phyloP scores from a whole-genome alignment of 2,888 invertebrate genomes.

The Acanthosoma haemorrhoidale region DNA sequence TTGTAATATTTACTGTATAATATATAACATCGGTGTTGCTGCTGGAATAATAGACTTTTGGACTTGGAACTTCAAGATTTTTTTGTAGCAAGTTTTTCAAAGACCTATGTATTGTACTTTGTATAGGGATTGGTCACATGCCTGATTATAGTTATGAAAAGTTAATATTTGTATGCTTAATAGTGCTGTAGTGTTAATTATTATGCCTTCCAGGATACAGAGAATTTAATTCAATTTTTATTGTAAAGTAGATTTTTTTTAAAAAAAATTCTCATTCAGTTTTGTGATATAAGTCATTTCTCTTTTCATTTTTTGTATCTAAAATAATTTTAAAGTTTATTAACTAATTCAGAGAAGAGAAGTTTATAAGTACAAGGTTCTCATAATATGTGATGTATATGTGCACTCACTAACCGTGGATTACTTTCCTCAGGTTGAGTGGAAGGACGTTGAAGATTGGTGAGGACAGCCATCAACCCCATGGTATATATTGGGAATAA shows the following conservation, averaged over 20 bases:
- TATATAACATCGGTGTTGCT: neutral
- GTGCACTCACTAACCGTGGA: slow-evolving; percentile 47
- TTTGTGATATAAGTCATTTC: slow-evolving; percentile 7
- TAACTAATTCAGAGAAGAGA: slow-evolving; percentile 11
- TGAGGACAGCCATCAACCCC: slow-evolving; percentile 45
- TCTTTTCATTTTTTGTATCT: slow-evolving; percentile 6
- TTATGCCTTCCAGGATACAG: slow-evolving; percentile 24
- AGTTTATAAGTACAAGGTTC: slow-evolving; percentile 15
- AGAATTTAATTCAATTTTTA: neutral
- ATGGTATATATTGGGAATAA: slow-evolving; percentile 50
- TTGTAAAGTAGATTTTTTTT: slow-evolving; percentile 3
- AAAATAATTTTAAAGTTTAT: neutral
- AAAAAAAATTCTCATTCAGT: neutral
- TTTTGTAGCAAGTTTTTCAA: slow-evolving; percentile 16
- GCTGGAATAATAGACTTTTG: slow-evolving; percentile 1
- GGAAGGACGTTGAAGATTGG: slow-evolving; percentile 38
- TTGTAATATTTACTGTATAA: slow-evolving; percentile 14
- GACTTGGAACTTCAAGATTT: slow-evolving; percentile 1
- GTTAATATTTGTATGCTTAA: neutral
- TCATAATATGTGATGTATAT: slow-evolving; percentile 32
- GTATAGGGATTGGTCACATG: slow-evolving; percentile 30
- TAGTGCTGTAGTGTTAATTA: neutral
- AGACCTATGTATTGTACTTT: slow-evolving; percentile 20
- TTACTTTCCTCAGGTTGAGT: slow-evolving; percentile 53
- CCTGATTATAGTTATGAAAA: neutral